Percentiles rank a stretch among this genome's conserved stretches.
These are phyloP conservation scores for Stichodactyla helianthus DNA, from an alignment of 64 coral and sea anemone genomes.

Conservation along the genomic window DNA sequence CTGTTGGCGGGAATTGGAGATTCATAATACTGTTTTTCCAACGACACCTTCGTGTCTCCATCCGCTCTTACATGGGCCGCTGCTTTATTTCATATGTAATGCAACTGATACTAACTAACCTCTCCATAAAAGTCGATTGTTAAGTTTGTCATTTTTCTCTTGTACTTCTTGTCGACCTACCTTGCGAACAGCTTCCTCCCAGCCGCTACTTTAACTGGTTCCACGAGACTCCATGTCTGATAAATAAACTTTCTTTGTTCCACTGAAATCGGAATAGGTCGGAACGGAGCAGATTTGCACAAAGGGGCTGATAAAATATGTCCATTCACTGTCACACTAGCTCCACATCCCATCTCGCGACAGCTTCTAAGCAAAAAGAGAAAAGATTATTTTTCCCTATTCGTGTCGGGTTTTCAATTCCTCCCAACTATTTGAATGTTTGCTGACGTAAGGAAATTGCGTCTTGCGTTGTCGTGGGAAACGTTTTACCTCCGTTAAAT, in stretches of 20 bases:
- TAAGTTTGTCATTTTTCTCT: too few species aligned
- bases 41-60: too few species aligned
- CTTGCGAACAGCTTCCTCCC: conserved; percentile 40
- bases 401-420: background rate
- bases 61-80: too few species aligned
- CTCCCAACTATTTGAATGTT: background rate
- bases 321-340: background rate
- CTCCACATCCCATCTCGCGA: conserved; percentile 14
- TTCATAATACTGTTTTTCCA: too few species aligned
- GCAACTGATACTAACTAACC: too few species aligned
- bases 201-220: conserved; percentile 39
- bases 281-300: background rate
- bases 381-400: background rate
- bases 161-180: background rate
- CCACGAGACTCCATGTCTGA: conserved; percentile 43
- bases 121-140: too few species aligned
- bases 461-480: background rate
- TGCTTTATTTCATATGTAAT: too few species aligned
- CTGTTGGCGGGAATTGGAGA: too few species aligned
- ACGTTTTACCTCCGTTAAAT: background rate
- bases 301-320: background rate
- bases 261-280: background rate
- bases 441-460: background rate
- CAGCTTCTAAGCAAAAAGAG: background rate
- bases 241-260: background rate